Base-by-base conservation (phyloP, 2,888 invertebrate species). In the Thera obeliscata region DNA sequence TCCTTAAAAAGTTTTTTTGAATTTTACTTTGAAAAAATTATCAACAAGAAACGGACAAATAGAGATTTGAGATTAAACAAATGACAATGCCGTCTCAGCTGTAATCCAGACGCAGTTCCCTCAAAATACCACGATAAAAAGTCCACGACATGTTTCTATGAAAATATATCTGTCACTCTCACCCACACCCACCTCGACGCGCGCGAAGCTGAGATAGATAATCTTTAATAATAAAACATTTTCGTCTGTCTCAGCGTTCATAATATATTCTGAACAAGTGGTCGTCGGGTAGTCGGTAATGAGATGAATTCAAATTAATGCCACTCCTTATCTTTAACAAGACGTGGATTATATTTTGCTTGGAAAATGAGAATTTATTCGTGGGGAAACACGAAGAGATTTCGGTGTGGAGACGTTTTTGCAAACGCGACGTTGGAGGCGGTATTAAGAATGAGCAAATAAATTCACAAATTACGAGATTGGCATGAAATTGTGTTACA, bases 251-350 rank as follows among this genome's bases (percentile, higher is more conserved):
- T 81, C 75, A 76, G 72, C 74, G 64, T 76, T 78, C 75, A 79
- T 83, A 83, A 83, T 83, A 81, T 83, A 83, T 83, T 81, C 82
- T 74, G 80, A 76, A 76, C 81, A 78, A 81, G 83, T 81, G 79
- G 79, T 80, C 76, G 78, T 66, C 76, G 77, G 78, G 77, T 74
- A 76, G 74, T 76, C 78, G 76, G 76, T 83, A 83, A 83, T 81
- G 83, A 83, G 82, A 82, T 81, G 83, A 82, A 83, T 82, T 82
- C 81, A 81, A 83, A 83, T 83, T 82, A 83, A 83, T 81, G 82
- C 81, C 76, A 72, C 76, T 78, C 78, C 82, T 82, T 82, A 82
- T 82, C 82, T 82, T 70, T 81, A 82, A 81, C 81, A 82, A 81
- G 81, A 76, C 76, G 75, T 68, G 81, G 82, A 82, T 82, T 82